Base-by-base conservation (phyloP, 2,113 vertebrate genomes). In the Nicator chloris region DNA sequence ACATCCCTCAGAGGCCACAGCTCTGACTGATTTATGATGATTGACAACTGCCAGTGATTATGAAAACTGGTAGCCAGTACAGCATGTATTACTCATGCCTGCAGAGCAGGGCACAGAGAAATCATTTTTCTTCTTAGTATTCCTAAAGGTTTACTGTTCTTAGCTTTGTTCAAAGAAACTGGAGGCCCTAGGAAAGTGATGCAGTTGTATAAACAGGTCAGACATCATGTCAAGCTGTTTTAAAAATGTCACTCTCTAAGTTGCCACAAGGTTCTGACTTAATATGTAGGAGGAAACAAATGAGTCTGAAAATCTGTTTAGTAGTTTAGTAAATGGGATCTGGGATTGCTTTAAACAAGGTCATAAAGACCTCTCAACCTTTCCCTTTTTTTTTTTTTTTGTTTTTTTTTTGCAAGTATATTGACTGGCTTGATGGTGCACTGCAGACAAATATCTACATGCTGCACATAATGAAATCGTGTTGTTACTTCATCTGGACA, bases 381-480 rank as follows among this genome's bases (percentile, higher is more conserved):
- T 90, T 95, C 33, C 39, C 45, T 57, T 49, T 49, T 23, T 49
- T 28, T 51, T 93, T 88, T 82, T 33, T 94, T 92, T 68, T 42
- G 26, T 53, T 13, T 44, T 45, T 39, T 94, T 80, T 82, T 93
- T 71, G 56, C 69, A 92, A 87, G 95, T 91, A 44, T 49, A 92
- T 89, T 89, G 86, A 96, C 78, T 96, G 61, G 56, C 54, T 65
- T 27, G 64, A 64, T n/a, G 92, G 75, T 59, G 72, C 86, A 93
- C 92, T 88, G 88, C 90, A 94, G 93, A 91, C 89, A 97, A 94
- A 96, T 81, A 97, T 95, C 92, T 97, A 95, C 97, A 96, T 95
- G 92, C 83, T 97, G 95, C 95, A 96, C 92, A 94, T 97, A 97
- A 98, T 95, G 93, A 98, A 98, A 97, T 71, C 27, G 24, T 82